These are phyloP conservation scores for Brachypalpus laphriformis DNA, from an alignment of 2,888 invertebrate species.

Conservation along the genomic window DNA sequence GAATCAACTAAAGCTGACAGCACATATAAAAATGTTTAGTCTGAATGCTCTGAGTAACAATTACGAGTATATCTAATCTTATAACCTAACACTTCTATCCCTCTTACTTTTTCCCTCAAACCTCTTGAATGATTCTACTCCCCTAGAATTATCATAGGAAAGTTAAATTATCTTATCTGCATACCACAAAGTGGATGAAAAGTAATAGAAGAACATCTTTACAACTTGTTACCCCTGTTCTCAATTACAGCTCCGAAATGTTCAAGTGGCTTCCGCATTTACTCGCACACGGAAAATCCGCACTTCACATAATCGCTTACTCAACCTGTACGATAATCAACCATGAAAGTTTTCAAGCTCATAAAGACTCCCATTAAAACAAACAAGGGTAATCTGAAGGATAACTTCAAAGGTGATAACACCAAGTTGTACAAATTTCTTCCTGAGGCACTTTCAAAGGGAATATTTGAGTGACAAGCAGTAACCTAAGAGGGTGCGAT, in stretches of 20 bases:
- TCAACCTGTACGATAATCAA: slow-evolving; percentile 68
- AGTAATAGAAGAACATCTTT: neutral
- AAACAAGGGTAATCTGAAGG: slow-evolving; percentile 64
- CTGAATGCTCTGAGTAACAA: too few relatives aligned
- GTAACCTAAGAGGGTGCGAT: slow-evolving; percentile 6
- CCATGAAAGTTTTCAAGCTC: slow-evolving; percentile 68
- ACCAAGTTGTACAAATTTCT: slow-evolving; percentile 30
- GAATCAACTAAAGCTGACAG: too few relatives aligned
- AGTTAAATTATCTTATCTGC: slow-evolving; percentile 1
- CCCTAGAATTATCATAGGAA: neutral
- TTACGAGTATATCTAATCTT: too few relatives aligned
- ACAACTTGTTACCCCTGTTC: slow-evolving; percentile 24
- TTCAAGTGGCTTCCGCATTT: slow-evolving; percentile 8
- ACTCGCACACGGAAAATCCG: neutral
- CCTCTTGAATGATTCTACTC: neutral
- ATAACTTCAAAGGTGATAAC: slow-evolving; percentile 73
- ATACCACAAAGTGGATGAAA: slow-evolving; percentile 15
- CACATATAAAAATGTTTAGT: too few relatives aligned
- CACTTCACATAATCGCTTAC: slow-evolving; percentile 36
- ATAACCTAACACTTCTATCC: too few relatives aligned
- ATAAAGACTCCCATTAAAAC: slow-evolving; percentile 71
- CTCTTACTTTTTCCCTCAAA: neutral
- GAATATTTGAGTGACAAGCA: slow-evolving; percentile 65
- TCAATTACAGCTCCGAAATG: neutral
- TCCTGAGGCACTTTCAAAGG: slow-evolving; percentile 31